Evolutionary conservation across 2,113 vertebrate genomes (phyloP).

Genomic region (Cyphomyrus plagiostoma): DNA sequence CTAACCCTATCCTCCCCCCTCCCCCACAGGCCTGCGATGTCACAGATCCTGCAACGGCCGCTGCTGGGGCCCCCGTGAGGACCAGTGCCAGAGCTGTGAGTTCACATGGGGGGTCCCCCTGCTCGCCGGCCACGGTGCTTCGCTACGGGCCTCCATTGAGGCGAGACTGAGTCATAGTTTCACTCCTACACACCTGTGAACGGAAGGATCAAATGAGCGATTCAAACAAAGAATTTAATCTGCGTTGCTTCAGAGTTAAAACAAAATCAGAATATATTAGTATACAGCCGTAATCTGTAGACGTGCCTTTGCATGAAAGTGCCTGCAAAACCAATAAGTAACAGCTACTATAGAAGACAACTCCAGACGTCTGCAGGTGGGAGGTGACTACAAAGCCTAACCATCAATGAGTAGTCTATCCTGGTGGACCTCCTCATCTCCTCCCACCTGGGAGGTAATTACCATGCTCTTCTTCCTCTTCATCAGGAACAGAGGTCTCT

Average conservation of each 20-base stretch:
- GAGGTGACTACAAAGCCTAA: background rate
- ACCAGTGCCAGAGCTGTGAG: constrained; percentile 93
- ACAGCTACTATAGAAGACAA: background rate
- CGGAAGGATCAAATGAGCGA: background rate
- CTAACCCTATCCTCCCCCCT: constrained; percentile 13
- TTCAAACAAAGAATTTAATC: background rate
- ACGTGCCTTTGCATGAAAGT: background rate
- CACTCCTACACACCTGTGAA: background rate
- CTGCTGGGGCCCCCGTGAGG: constrained; percentile 89
- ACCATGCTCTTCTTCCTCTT: background rate
- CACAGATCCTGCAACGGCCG: constrained; percentile 88
- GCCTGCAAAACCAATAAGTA: background rate
- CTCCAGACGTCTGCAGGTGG: background rate
- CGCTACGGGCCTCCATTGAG: background rate
- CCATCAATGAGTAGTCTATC: background rate
- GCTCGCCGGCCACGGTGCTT: too few species aligned
- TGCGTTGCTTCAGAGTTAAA: background rate
- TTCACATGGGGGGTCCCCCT: constrained; percentile 30
- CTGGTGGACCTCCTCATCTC: background rate
- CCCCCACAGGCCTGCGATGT: constrained; percentile 76
- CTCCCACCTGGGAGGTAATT: background rate
- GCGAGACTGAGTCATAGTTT: background rate
- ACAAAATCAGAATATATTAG: background rate
- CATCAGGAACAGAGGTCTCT: background rate
- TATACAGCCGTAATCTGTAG: background rate